Evolutionary conservation across 2,888 invertebrate genomes (phyloP).

Genomic region (Toxonevra muliebris): DNA sequence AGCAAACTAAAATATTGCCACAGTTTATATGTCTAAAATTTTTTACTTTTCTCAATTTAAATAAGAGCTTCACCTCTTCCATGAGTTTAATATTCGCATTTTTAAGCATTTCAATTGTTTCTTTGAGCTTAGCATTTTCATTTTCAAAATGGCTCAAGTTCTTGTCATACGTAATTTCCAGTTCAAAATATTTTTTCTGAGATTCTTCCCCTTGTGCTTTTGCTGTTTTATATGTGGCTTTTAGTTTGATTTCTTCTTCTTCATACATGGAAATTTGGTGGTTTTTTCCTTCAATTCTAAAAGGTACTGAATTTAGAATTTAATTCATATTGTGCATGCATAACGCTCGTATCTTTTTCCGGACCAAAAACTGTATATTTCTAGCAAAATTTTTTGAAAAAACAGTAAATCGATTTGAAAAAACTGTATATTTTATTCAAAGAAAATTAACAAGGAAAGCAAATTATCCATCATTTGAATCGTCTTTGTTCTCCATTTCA

Average conservation of each 20-base stretch:
- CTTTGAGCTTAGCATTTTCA: conserved; percentile 26
- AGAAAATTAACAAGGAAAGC: too few relatives aligned
- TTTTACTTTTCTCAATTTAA: background rate
- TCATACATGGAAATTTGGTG: conserved; percentile 31
- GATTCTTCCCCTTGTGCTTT: conserved; percentile 29
- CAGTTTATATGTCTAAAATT: background rate
- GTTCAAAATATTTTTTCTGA: conserved; percentile 34
- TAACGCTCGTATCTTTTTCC: too few relatives aligned
- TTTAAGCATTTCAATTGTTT: conserved; percentile 21
- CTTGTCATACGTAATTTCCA: conserved; percentile 37
- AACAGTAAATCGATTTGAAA: too few relatives aligned
- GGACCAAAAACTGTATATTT: too few relatives aligned
- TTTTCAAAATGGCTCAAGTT: conserved; percentile 12
- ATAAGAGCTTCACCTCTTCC: conserved; percentile 10
- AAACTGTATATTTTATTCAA: too few relatives aligned
- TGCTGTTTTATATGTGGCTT: conserved; percentile 1
- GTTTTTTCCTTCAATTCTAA: conserved; percentile 33
- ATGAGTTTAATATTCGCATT: conserved; percentile 17
- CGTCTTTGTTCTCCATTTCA: too few relatives aligned
- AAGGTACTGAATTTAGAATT: conserved; percentile 8
- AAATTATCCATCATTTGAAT: too few relatives aligned
- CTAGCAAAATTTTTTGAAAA: too few relatives aligned
- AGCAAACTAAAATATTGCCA: conserved; percentile 17
- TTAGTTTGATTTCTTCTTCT: conserved; percentile 10
- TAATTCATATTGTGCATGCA: background rate